phyloP scores from a whole-genome alignment of 2,888 invertebrate species.

The Acleris sparsana region DNA sequence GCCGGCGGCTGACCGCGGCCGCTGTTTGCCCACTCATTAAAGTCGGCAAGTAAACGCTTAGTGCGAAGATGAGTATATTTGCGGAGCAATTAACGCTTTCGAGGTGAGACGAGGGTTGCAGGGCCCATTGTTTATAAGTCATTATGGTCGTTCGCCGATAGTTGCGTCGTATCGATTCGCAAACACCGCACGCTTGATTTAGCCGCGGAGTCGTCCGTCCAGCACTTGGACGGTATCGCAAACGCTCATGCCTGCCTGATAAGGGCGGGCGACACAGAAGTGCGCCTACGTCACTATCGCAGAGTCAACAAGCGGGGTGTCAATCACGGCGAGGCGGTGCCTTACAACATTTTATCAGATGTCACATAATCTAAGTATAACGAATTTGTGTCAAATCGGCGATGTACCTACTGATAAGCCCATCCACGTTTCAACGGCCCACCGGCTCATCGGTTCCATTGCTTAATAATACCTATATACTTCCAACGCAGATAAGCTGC shows the following conservation, averaged over 20 bases:
- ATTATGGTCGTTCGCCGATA: constrained; percentile 48
- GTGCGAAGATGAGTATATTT: constrained; percentile 81
- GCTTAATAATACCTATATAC: constrained; percentile 60
- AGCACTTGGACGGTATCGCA: constrained; percentile 56
- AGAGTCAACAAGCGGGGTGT: constrained; percentile 74
- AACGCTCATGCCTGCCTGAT: constrained; percentile 68
- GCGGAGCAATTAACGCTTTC: constrained; percentile 79
- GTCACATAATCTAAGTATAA: constrained; percentile 81
- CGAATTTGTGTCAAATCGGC: constrained; percentile 81
- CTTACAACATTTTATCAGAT: constrained; percentile 80
- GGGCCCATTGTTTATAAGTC: constrained; percentile 66
- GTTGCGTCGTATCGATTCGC: constrained; percentile 33
- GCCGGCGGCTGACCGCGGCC: constrained; percentile 68
- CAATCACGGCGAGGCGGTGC: constrained; percentile 79
- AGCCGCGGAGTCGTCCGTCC: constrained; percentile 49
- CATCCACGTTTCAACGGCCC: constrained; percentile 66
- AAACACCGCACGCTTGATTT: constrained; percentile 38
- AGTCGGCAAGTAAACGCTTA: constrained; percentile 79
- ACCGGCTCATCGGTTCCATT: constrained; percentile 51
- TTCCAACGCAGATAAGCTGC: constrained; percentile 46
- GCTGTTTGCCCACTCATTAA: constrained; percentile 81
- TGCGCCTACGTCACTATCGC: constrained; percentile 71
- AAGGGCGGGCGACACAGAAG: constrained; percentile 64
- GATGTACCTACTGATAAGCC: constrained; percentile 78
- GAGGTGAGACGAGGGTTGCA: constrained; percentile 77